These are phyloP conservation scores for Raja brachyura DNA, from an alignment of 2,113 vertebrate species.

Conservation along the genomic window DNA sequence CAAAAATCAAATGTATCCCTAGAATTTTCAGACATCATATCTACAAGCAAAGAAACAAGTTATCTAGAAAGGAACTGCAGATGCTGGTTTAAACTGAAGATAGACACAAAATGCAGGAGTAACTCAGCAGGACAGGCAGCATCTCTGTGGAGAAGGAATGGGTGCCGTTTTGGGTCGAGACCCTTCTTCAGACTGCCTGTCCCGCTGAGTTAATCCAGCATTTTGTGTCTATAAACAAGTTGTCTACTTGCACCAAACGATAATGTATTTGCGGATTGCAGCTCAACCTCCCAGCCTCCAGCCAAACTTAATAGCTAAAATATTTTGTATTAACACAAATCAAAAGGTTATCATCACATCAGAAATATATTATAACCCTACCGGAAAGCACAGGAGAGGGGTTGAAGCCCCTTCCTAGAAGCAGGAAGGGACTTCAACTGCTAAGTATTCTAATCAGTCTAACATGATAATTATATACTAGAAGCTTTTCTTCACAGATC, in stretches of 20 bases:
- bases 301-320: not conserved
- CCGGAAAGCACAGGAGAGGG: not conserved
- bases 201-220: no score
- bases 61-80: no score
- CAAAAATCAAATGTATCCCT: no score
- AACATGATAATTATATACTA: not conserved
- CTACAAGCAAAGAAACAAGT: no score
- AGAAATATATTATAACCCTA: not conserved
- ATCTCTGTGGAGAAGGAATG: no score
- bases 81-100: no score
- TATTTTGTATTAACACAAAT: not conserved
- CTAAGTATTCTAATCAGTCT: not conserved
- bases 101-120: no score
- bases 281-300: not conserved
- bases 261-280: not conserved
- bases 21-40: no score
- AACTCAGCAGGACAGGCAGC: no score
- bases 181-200: no score
- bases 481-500: not conserved
- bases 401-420: no score
- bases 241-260: not conserved
- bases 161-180: no score
- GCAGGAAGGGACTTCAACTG: not conserved
- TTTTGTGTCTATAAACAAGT: not conserved
- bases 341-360: not conserved